Evolutionary conservation across 2,797 vertebrate genomes (phyloP).

Genomic region (Lacerta viridis): DNA sequence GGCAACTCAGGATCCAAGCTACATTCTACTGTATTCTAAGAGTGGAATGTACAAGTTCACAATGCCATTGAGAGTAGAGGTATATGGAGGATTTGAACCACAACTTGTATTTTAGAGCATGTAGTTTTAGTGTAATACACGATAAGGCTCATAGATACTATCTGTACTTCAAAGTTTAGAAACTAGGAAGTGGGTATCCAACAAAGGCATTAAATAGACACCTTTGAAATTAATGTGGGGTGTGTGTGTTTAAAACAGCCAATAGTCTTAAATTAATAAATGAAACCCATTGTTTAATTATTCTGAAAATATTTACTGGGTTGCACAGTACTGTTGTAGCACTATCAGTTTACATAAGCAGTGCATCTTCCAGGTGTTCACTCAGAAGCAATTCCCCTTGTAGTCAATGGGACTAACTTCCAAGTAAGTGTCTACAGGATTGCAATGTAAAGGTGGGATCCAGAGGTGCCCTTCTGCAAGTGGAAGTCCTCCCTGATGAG

Average conservation of each 20-base stretch:
- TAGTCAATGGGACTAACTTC: not conserved
- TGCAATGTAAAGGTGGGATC: not conserved
- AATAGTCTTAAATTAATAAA: not conserved
- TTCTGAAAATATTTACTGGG: not conserved
- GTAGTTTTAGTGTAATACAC: not conserved
- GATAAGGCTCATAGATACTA: not conserved
- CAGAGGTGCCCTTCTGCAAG: not conserved
- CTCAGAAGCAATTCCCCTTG: not conserved
- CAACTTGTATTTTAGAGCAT: not conserved
- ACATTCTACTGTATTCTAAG: not conserved
- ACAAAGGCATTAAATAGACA: too few species aligned
- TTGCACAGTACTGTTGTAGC: not conserved
- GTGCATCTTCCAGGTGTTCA: not conserved
- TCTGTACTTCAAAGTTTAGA: not conserved
- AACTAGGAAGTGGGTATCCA: not conserved
- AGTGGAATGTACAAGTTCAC: not conserved
- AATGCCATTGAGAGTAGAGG: not conserved
- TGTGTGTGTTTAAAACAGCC: not conserved
- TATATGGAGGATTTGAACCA: slow-evolving; percentile 25
- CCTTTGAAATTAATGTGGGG: too few species aligned
- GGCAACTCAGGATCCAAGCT: too few species aligned
- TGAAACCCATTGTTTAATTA: not conserved
- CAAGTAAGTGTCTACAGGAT: not conserved
- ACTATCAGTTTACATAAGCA: not conserved
- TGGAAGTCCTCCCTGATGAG: not conserved